Percentiles rank a stretch among this genome's conserved stretches.
Conservation (phyloP, 23 tunicate genomes). For the Oikopleura vanhoeffeni region DNA sequence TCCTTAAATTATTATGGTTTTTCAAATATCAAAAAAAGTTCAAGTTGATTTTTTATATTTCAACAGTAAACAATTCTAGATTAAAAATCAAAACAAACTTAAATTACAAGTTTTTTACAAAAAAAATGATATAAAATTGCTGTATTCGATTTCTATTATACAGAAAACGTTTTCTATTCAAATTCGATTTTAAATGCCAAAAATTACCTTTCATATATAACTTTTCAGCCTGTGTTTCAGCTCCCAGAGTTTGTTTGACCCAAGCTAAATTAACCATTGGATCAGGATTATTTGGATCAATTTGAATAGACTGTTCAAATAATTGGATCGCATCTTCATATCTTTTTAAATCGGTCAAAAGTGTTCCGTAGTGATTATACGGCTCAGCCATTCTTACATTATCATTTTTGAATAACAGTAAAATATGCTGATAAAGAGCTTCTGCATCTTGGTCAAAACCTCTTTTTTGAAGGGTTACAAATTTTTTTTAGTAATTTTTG, state of each 20-base stretch:
- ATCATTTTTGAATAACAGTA: neutral
- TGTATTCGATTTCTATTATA: no score
- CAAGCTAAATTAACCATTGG: neutral
- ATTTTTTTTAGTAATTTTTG: no score
- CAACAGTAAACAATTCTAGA: no score
- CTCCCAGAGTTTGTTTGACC: neutral
- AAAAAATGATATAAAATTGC: no score
- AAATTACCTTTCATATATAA: neutral
- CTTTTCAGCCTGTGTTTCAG: neutral
- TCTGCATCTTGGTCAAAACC: conserved; percentile 5
- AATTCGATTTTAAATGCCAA: no score
- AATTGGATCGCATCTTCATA: conserved; percentile 3
- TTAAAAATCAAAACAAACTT: no score
- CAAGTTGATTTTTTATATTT: no score
- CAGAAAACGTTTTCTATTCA: no score
- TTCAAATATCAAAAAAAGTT: no score
- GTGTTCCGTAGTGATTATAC: neutral
- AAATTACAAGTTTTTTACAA: no score
- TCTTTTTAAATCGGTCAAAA: neutral
- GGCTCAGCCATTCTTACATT: neutral
- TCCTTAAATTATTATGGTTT: no score
- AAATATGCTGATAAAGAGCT: neutral
- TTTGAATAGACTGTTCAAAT: neutral
- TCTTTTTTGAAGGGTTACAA: no score
- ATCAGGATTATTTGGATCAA: neutral